Evolutionary conservation across 2,797 vertebrate species (phyloP), one percentile per base, ranked within the genome.

Genomic region (Oophaga sylvatica): DNA sequence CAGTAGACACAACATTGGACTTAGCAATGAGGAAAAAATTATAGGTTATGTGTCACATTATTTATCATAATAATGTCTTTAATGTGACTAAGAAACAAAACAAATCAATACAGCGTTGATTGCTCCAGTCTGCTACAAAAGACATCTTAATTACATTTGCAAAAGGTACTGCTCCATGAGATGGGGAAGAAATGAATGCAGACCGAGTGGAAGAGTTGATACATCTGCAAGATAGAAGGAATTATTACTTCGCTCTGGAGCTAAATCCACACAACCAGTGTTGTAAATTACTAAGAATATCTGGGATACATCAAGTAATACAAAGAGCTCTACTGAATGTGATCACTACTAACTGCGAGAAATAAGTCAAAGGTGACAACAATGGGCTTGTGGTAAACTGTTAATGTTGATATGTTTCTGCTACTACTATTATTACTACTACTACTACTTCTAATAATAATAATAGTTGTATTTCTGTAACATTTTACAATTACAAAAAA

Each of bases 1-100:
- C 59, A 75, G 19, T 57, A 63, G 53, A 81, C 48, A 53, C 17
- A 77, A 70, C 68, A 65, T 81, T 59, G 13, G 77, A 65, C 68
- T 63, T 63, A 60, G 60, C 57, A 81, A 62, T 80, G 12, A 77
- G 78, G 48, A 60, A 70, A 53, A 86, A 81, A 82, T 85, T 89
- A 85, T 85, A 85, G 83, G 83, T 80, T 82, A 81, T 73, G 80
- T 88, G 79, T 89, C 71, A 77, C 70, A 68, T 85, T 85, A 85
- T 89, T 85, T 82, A 89, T 89, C 79, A 89, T 85, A 85, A 89
- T 89, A 89, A 89, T 87, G 60, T 78, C 60, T 41, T 68, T 76
- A 87, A 67, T 85, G 79, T 56, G 71, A 89, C 68, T 82, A 82
- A 17, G 29, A 77, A 85, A 85, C 83, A 85, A 78, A 85, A 73